A percentile compares a stretch with the other conserved stretches of the same genome.
Evolutionary conservation across 1,140 invertebrate genomes (phyloP).

Genomic region (Megalopta genalis): DNA sequence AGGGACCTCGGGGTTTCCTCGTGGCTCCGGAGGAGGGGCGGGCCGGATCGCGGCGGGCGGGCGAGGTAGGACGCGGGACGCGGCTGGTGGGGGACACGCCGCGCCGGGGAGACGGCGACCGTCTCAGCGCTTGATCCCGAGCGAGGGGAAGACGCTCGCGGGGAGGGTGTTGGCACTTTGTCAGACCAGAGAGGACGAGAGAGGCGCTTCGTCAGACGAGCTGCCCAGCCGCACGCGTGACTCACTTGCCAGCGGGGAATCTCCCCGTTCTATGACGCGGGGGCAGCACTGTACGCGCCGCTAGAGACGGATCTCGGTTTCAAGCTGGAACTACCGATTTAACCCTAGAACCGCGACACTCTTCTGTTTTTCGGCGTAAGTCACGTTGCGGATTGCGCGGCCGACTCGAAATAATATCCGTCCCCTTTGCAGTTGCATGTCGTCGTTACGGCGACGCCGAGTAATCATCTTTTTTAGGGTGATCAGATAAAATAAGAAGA

Average conservation of each 20-base stretch:
- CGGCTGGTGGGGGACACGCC: constrained; percentile 5
- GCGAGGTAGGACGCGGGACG: background rate
- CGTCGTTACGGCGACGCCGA: too few species aligned
- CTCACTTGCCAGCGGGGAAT: constrained; percentile 72
- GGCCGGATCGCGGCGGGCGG: constrained; percentile 2
- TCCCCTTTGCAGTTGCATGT: too few species aligned
- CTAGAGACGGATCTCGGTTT: background rate
- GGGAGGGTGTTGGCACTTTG: constrained; percentile 41
- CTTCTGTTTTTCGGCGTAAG: too few species aligned
- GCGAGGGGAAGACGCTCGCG: constrained; percentile 19
- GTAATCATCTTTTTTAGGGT: too few species aligned
- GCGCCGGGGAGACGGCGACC: constrained; percentile 27
- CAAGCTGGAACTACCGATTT: too few species aligned
- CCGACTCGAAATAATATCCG: too few species aligned
- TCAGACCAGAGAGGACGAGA: constrained; percentile 41
- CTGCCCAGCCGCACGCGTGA: constrained; percentile 65
- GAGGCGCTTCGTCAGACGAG: constrained; percentile 56
- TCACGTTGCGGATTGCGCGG: too few species aligned
- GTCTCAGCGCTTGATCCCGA: constrained; percentile 17
- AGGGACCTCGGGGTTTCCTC: constrained; percentile 42
- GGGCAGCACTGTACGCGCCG: constrained; percentile 68
- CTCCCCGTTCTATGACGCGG: constrained; percentile 62
- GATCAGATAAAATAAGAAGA: too few species aligned
- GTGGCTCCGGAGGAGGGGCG: constrained; percentile 19
- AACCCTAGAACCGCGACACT: too few species aligned